These are phyloP conservation scores for Odontophorus gujanensis DNA, from an alignment of 2,113 vertebrate species.

Conservation along the genomic window DNA sequence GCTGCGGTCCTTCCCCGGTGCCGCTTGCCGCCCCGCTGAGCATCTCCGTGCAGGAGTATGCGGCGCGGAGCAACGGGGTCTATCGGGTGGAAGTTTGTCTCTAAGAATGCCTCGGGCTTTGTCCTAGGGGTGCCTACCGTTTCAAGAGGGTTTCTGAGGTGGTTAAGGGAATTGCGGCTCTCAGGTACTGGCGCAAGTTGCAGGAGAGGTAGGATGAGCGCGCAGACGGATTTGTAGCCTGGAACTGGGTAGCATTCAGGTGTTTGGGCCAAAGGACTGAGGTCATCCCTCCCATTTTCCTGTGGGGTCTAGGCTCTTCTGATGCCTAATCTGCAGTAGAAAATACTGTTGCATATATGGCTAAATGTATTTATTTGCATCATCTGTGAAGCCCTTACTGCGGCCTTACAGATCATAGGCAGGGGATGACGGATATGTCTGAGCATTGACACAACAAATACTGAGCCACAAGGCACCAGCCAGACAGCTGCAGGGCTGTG, in stretches of 20 bases:
- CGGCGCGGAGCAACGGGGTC: background rate
- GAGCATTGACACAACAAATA: background rate
- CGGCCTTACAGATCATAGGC: background rate
- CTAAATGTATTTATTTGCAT: background rate
- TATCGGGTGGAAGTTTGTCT: background rate
- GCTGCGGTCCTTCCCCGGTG: background rate
- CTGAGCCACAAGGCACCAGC: background rate
- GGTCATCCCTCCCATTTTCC: background rate
- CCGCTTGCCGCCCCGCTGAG: background rate
- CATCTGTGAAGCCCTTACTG: background rate
- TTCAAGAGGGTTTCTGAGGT: background rate
- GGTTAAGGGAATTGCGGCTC: background rate
- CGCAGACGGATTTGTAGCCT: background rate
- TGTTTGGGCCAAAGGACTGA: background rate
- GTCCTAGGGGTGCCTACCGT: background rate
- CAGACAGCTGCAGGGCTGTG: background rate
- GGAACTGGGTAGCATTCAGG: background rate
- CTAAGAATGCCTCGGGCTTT: background rate
- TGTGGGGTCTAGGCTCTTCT: background rate
- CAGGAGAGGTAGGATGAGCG: rapidly evolving
- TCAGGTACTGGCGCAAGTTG: background rate
- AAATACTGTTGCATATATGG: background rate
- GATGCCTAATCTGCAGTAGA: background rate
- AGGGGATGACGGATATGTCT: background rate
- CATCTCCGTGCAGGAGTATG: background rate